Percentiles rank a stretch among this genome's conserved stretches.
phyloP scores from a whole-genome alignment of 1,140 invertebrate species.

The Oedothorax gibbosus region DNA sequence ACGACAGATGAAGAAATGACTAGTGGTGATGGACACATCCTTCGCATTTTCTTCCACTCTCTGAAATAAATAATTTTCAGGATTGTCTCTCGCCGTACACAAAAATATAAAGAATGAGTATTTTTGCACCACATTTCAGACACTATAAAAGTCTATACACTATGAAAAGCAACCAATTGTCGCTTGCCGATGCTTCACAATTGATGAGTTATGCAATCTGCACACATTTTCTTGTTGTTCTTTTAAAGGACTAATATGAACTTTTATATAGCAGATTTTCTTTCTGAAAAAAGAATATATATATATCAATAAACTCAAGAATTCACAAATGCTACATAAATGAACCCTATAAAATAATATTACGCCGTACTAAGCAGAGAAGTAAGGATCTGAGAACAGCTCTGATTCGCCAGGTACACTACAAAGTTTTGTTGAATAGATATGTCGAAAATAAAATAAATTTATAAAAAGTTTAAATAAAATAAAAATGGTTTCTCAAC shows the following conservation, averaged over 20 bases:
- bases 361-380: too few species aligned
- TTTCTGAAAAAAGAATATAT: slow-evolving; percentile 33
- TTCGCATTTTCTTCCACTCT: not conserved
- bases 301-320: not conserved
- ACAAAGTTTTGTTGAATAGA: too few species aligned
- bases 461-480: too few species aligned
- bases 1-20: slow-evolving; percentile 29
- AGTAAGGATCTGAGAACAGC: too few species aligned
- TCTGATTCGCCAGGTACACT: too few species aligned
- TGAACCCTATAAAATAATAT: too few species aligned
- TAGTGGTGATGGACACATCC: slow-evolving; percentile 15
- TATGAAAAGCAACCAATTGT: slow-evolving; percentile 8
- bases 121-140: slow-evolving; percentile 18
- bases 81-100: not conserved
- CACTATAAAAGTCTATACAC: slow-evolving; percentile 3
- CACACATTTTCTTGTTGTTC: not conserved
- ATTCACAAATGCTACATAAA: not conserved
- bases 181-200: not conserved
- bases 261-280: slow-evolving; percentile 43
- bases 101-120: slow-evolving; percentile 5
- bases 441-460: too few species aligned
- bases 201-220: too few species aligned
- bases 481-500: too few species aligned
- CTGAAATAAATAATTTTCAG: not conserved
- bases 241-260: not conserved